Evolutionary conservation across 2,113 vertebrate genomes (phyloP).

Genomic region (Burhinus oedicnemus): DNA sequence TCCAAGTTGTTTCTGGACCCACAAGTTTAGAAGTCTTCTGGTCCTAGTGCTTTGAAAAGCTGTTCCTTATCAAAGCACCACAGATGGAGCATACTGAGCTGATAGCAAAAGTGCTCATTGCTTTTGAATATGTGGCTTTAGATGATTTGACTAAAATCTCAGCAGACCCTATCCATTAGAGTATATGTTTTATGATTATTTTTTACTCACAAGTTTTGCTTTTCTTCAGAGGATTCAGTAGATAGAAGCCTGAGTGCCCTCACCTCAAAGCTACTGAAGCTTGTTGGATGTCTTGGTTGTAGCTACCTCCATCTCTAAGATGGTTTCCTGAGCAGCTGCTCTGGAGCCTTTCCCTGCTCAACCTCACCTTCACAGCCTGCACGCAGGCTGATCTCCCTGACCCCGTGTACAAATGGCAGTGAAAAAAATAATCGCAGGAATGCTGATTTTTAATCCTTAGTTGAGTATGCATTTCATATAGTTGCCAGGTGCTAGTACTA

Average conservation of each 20-base stretch:
- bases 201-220: background rate
- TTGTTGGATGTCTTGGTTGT: background rate
- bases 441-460: constrained; percentile 21
- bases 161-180: background rate
- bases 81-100: background rate
- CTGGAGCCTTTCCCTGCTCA: background rate
- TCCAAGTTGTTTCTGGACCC: background rate
- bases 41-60: background rate
- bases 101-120: background rate
- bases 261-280: background rate
- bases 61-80: background rate
- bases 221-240: background rate
- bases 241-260: background rate
- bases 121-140: background rate
- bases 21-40: background rate
- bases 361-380: background rate
- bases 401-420: background rate
- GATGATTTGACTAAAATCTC: background rate
- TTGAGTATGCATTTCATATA: background rate
- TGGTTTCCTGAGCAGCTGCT: background rate
- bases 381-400: background rate
- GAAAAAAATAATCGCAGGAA: background rate
- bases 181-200: background rate
- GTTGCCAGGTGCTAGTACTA: constrained; percentile 36
- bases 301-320: background rate